A percentile compares a stretch with the other conserved stretches of the same genome.
phyloP scores from a whole-genome alignment of 2,797 vertebrate genomes.

The Melanotaenia pygmaea region DNA sequence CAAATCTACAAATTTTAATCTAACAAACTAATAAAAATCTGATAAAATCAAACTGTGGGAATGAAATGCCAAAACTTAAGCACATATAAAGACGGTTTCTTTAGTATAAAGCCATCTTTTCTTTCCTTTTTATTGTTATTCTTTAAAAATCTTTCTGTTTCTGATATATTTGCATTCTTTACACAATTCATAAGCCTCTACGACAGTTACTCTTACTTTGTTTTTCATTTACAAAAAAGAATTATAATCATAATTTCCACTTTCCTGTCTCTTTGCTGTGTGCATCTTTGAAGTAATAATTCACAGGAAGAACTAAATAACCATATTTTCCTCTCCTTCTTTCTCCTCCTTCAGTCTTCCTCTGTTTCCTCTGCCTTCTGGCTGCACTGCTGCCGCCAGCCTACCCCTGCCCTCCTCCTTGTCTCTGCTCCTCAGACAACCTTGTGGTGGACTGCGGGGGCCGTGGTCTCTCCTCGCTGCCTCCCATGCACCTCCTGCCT shows the following conservation, averaged over 20 bases:
- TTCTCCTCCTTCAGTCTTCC: constrained; percentile 80
- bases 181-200: no score
- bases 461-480: constrained; percentile 88
- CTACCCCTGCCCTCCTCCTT: constrained; percentile 89
- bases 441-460: constrained; percentile 92
- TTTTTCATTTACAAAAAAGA: neutral
- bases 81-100: no score
- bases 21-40: neutral
- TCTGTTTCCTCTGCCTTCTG: constrained; percentile 85
- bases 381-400: constrained; percentile 77
- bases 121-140: no score
- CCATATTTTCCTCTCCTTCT: neutral
- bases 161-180: neutral
- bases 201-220: neutral
- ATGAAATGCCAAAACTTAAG: neutral
- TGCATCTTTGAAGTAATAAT: constrained; percentile 12
- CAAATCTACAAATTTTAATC: neutral
- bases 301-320: constrained; percentile 25
- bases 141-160: neutral
- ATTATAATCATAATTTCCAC: neutral
- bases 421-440: constrained; percentile 84
- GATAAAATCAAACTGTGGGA: neutral
- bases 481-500: constrained; percentile 88
- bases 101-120: no score
- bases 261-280: neutral